Percentiles rank a stretch among this genome's conserved stretches.
Evolutionary conservation across 2,888 invertebrate species (phyloP).

Genomic region (Mimumesa dahlbomi): DNA sequence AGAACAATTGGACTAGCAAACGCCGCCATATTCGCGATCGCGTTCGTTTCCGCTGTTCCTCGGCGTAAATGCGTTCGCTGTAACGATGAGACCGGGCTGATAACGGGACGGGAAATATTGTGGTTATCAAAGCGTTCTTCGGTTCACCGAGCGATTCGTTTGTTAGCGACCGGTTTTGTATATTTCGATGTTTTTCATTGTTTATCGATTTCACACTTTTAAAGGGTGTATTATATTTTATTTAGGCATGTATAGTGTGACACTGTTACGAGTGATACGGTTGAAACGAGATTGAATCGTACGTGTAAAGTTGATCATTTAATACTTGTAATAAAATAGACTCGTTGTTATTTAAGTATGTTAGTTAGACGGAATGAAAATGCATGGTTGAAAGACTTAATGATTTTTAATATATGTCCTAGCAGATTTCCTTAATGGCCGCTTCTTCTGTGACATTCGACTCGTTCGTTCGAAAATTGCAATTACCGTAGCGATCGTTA

Average conservation of each 20-base stretch:
- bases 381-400: too few relatives aligned
- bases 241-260: too few relatives aligned
- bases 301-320: too few relatives aligned
- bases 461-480: conserved; percentile 19
- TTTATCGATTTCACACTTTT: too few relatives aligned
- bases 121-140: conserved; percentile 34
- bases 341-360: too few relatives aligned
- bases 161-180: conserved; percentile 13
- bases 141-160: conserved; percentile 21
- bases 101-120: conserved; percentile 50
- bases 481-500: conserved; percentile 38
- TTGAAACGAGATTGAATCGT: too few relatives aligned
- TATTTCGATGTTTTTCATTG: neutral
- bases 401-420: too few relatives aligned
- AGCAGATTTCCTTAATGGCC: too few relatives aligned
- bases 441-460: conserved; percentile 12
- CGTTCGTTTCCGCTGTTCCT: conserved; percentile 56
- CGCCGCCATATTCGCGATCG: conserved; percentile 49
- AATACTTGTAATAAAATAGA: too few relatives aligned
- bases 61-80: conserved; percentile 45
- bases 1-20: conserved; percentile 58
- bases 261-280: too few relatives aligned
- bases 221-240: too few relatives aligned
- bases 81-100: conserved; percentile 36
- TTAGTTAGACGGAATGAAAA: too few relatives aligned